phyloP scores from a whole-genome alignment of 2,797 vertebrate genomes.

The Microhierax caerulescens region DNA sequence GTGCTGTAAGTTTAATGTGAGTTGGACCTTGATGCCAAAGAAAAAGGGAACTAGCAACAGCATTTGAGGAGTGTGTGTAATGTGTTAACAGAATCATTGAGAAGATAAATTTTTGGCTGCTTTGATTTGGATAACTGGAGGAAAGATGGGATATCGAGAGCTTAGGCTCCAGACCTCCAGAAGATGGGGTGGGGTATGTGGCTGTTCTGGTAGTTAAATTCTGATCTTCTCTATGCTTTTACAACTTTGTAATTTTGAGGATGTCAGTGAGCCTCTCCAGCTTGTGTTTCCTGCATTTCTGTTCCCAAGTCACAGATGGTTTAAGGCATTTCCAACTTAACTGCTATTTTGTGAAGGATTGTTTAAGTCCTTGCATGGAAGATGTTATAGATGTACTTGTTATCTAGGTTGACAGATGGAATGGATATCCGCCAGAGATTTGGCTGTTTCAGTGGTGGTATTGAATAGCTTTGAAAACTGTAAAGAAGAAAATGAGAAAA shows the following conservation, averaged over 20 bases:
- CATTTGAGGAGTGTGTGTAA: background rate
- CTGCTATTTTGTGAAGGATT: background rate
- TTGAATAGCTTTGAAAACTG: conserved; percentile 3
- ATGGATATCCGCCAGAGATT: background rate
- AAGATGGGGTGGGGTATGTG: background rate
- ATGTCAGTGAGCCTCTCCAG: background rate
- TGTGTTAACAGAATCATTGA: background rate
- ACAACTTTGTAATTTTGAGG: background rate
- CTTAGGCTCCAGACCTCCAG: background rate
- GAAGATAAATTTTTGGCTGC: background rate
- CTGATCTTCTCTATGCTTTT: background rate
- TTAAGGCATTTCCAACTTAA: conserved; percentile 10
- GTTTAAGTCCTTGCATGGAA: background rate
- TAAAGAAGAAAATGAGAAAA: background rate
- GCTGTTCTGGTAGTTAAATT: background rate
- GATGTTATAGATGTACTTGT: background rate
- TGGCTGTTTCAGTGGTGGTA: background rate
- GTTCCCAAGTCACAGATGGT: background rate
- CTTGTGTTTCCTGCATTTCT: background rate
- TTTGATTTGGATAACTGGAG: background rate
- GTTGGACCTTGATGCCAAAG: background rate
- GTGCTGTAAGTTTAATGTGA: background rate
- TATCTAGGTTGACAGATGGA: background rate
- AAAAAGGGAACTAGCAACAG: background rate
- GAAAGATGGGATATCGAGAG: background rate